phyloP scores from a whole-genome alignment of 1,140 invertebrate species.

The Drosophila setifemur region DNA sequence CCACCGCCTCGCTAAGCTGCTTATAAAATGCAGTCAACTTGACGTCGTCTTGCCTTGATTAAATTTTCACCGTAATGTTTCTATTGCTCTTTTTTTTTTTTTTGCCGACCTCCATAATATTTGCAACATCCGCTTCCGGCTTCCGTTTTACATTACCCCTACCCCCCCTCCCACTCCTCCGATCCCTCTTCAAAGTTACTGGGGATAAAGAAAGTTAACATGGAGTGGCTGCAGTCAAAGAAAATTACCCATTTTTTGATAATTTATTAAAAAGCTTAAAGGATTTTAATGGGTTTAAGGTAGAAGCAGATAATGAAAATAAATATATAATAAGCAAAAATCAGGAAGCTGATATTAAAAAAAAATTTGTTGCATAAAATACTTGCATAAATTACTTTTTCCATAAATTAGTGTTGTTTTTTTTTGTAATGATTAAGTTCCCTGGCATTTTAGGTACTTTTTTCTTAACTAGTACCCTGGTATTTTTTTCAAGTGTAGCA shows the following conservation, averaged over 20 bases:
- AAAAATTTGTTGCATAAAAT: too few relatives aligned
- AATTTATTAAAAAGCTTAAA: too few relatives aligned
- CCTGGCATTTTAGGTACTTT: too few relatives aligned
- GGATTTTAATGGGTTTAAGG: too few relatives aligned
- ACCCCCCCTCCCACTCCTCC: background rate
- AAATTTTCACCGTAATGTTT: conserved; percentile 77
- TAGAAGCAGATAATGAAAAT: too few relatives aligned
- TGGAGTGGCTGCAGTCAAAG: background rate
- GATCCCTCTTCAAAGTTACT: background rate
- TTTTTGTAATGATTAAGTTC: too few relatives aligned
- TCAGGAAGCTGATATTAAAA: too few relatives aligned
- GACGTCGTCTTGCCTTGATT: conserved; percentile 65
- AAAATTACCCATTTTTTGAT: background rate
- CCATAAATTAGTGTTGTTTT: too few relatives aligned
- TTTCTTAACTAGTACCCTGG: too few relatives aligned
- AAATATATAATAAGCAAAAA: too few relatives aligned
- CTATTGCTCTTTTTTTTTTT: conserved; percentile 48
- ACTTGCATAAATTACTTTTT: too few relatives aligned
- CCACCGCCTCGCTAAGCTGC: conserved; percentile 51
- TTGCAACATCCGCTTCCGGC: conserved; percentile 77
- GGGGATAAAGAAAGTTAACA: background rate
- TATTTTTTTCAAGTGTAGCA: conserved; percentile 2
- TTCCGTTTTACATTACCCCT: conserved; percentile 69
- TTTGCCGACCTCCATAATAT: conserved; percentile 55
- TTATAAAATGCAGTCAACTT: conserved; percentile 70